Conservation (phyloP, 2,888 invertebrate genomes). For the Metalampra italica region DNA sequence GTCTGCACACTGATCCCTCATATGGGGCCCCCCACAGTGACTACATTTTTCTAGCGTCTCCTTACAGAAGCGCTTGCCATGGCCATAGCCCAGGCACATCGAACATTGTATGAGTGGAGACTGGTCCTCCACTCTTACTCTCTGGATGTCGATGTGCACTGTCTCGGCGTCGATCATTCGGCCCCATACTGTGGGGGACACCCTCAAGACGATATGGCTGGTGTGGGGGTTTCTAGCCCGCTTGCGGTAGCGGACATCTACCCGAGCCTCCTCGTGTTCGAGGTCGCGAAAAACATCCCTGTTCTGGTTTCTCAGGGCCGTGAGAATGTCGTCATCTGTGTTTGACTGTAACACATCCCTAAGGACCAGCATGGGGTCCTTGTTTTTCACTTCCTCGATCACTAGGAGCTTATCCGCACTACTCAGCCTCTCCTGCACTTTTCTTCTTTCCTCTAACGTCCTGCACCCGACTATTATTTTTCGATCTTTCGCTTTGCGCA, state of each 20-base stretch:
- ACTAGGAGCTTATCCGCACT: neutral
- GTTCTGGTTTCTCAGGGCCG: neutral
- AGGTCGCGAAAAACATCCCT: neutral
- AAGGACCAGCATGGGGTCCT: neutral
- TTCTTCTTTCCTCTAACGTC: conserved; percentile 2
- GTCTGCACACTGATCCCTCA: neutral
- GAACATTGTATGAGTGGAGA: conserved; percentile 16
- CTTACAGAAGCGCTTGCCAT: conserved; percentile 1
- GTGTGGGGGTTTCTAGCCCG: neutral
- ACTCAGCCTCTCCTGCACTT: neutral
- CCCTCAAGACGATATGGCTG: neutral
- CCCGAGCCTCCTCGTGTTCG: neutral
- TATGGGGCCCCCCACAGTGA: conserved; percentile 6
- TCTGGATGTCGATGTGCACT: neutral
- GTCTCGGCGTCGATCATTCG: neutral
- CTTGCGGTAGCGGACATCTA: neutral
- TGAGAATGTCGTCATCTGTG: neutral
- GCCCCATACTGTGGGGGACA: conserved; percentile 9
- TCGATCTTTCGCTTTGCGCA: conserved; percentile 13
- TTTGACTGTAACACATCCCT: neutral
- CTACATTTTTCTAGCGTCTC: conserved; percentile 5
- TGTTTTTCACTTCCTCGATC: neutral
- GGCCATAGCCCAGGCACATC: neutral
- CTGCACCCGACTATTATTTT: conserved; percentile 8
- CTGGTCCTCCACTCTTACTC: conserved; percentile 11